Conservation (phyloP, 2,888 invertebrate species). For the Onchidella celtica region DNA sequence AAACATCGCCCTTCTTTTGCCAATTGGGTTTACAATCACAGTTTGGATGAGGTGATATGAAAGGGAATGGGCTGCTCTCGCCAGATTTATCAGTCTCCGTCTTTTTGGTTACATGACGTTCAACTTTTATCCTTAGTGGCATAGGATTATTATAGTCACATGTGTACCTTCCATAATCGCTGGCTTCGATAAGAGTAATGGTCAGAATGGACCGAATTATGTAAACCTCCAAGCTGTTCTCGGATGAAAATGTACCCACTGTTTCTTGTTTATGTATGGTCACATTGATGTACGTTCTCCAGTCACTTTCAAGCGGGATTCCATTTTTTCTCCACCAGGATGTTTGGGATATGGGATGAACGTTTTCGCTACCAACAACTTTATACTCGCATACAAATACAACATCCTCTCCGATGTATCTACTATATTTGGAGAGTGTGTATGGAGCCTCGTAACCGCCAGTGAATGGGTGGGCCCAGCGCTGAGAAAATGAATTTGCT, state of each 20-base stretch:
- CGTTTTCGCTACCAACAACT: neutral
- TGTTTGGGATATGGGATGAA: neutral
- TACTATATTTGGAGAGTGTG: neutral
- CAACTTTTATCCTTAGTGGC: neutral
- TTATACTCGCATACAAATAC: neutral
- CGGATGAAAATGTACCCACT: too few relatives aligned
- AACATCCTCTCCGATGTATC: neutral
- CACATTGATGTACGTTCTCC: neutral
- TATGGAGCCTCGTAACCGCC: neutral
- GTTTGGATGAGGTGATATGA: neutral
- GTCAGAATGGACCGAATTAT: neutral
- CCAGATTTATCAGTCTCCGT: neutral
- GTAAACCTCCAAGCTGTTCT: neutral
- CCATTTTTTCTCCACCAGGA: slow-evolving; percentile 17
- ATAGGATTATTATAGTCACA: slow-evolving; percentile 1
- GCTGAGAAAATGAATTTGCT: neutral
- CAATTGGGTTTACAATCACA: neutral
- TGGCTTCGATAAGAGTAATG: neutral
- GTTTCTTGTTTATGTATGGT: neutral
- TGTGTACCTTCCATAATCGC: neutral
- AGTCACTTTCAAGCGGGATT: neutral
- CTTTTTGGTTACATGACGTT: neutral
- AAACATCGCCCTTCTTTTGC: too few relatives aligned
- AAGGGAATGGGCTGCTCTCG: too few relatives aligned
- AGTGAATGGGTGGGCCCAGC: neutral